Percentiles rank a stretch among this genome's conserved stretches.
These are phyloP conservation scores for Vanacampus margaritifer DNA, from an alignment of 2,113 vertebrate genomes.

Conservation along the genomic window DNA sequence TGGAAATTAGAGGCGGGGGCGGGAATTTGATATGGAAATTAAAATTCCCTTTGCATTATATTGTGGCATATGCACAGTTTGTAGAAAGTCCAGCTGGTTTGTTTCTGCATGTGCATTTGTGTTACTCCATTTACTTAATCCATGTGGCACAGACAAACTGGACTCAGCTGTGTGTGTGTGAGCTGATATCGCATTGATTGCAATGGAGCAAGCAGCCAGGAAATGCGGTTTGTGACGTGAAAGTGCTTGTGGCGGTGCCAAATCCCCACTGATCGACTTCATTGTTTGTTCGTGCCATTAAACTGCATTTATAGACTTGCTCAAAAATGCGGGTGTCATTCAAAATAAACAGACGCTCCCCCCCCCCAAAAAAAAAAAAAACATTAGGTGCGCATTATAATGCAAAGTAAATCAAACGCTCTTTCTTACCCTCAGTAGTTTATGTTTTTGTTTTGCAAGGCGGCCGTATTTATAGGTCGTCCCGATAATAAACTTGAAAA, in stretches of 20 bases:
- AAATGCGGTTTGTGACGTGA: slow-evolving; percentile 47
- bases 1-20: not conserved
- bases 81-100: slow-evolving; percentile 55
- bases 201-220: slow-evolving; percentile 51
- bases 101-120: slow-evolving; percentile 31
- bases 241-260: slow-evolving; percentile 17
- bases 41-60: slow-evolving; percentile 32
- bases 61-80: slow-evolving; percentile 14
- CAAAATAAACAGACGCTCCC: slow-evolving; percentile 23
- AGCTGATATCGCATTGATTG: slow-evolving; percentile 46
- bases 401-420: not conserved
- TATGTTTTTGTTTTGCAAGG: not conserved
- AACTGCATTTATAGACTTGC: slow-evolving; percentile 31
- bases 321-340: slow-evolving; percentile 16
- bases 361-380: slow-evolving; percentile 5
- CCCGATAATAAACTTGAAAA: not conserved
- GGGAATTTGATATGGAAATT: slow-evolving; percentile 28
- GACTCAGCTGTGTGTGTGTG: slow-evolving; percentile 52
- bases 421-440: not conserved
- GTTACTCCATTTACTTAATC: slow-evolving; percentile 39
- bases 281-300: slow-evolving; percentile 61
- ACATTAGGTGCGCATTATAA: not conserved
- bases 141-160: slow-evolving; percentile 45
- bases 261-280: slow-evolving; percentile 41
- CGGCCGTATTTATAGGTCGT: not conserved